Conservation (phyloP, 92 coral and sea anemone species). For the Scolanthus callimorphus region DNA sequence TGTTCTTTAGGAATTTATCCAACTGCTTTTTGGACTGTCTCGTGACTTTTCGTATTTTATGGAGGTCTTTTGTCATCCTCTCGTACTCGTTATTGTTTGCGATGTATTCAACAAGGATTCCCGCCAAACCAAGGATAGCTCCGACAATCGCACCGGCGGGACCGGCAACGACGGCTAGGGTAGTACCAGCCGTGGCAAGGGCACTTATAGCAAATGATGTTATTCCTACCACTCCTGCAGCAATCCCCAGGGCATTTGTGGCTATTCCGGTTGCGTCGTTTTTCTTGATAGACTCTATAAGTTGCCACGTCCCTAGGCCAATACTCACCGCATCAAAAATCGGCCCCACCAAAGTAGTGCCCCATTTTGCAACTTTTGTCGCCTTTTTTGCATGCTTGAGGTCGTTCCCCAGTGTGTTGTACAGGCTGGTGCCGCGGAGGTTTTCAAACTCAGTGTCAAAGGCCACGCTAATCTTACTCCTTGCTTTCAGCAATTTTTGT, state of each 20-base stretch:
- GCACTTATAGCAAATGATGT: slow-evolving; percentile 16
- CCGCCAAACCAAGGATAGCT: not conserved
- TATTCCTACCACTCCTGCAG: slow-evolving; percentile 10
- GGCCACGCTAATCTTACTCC: too few relatives aligned
- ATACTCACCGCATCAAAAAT: slow-evolving; percentile 17
- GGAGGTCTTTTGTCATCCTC: not conserved
- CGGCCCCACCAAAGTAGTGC: slow-evolving; percentile 2
- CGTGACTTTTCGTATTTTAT: too few relatives aligned
- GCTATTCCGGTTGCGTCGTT: slow-evolving; percentile 10
- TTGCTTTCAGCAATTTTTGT: too few relatives aligned
- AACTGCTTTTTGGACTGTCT: too few relatives aligned
- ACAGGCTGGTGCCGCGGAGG: too few relatives aligned
- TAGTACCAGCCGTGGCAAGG: slow-evolving; percentile 13
- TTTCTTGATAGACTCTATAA: slow-evolving; percentile 3
- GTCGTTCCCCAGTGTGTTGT: slow-evolving; percentile 5
- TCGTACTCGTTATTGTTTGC: not conserved
- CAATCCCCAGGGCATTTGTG: not conserved
- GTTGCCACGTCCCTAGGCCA: slow-evolving; percentile 12
- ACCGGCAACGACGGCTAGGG: slow-evolving; percentile 20
- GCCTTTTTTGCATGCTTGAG: not conserved
- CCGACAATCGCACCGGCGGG: slow-evolving; percentile 19
- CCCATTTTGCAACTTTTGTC: slow-evolving; percentile 7
- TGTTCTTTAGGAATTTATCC: too few relatives aligned
- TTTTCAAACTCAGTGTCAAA: too few relatives aligned
- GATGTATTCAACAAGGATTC: slow-evolving; percentile 5